Evolutionary conservation across 1,140 invertebrate genomes (phyloP).

Genomic region (Brachionus rubens): DNA sequence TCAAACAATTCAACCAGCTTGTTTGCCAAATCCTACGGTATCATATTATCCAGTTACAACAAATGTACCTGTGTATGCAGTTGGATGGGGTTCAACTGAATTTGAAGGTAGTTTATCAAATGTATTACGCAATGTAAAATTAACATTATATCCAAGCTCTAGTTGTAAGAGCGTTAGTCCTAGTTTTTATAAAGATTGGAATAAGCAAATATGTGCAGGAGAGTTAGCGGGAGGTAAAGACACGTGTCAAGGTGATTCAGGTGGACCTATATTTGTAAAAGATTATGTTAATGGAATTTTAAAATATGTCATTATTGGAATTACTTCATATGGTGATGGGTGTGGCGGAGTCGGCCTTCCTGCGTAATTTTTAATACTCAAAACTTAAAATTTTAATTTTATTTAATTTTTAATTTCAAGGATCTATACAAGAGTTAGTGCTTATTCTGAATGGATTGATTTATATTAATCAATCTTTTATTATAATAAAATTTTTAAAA

Average conservation of each 20-base stretch:
- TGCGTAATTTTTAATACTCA: neutral
- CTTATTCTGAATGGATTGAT: neutral
- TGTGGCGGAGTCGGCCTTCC: neutral
- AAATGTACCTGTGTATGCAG: neutral
- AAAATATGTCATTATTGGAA: slow-evolving; percentile 36
- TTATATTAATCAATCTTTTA: too few relatives aligned
- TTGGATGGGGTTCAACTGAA: slow-evolving; percentile 11
- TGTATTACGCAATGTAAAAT: neutral
- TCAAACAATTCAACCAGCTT: neutral
- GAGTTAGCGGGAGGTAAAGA: neutral
- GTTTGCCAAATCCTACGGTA: neutral
- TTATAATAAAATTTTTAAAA: too few relatives aligned
- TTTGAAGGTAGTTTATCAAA: neutral
- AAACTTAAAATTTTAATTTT: neutral
- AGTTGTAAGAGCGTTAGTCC: neutral
- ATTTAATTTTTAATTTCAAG: neutral
- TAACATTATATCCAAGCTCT: neutral
- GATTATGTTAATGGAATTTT: neutral
- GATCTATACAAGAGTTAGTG: slow-evolving; percentile 7
- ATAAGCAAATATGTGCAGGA: slow-evolving; percentile 23
- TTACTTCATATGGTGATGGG: slow-evolving; percentile 18
- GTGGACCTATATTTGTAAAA: slow-evolving; percentile 25
- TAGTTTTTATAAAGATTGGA: slow-evolving; percentile 19
- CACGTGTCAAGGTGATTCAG: slow-evolving; percentile 43
- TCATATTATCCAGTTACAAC: neutral